phyloP scores from a whole-genome alignment of 1,140 invertebrate species.

The Acromyrmex heyeri region DNA sequence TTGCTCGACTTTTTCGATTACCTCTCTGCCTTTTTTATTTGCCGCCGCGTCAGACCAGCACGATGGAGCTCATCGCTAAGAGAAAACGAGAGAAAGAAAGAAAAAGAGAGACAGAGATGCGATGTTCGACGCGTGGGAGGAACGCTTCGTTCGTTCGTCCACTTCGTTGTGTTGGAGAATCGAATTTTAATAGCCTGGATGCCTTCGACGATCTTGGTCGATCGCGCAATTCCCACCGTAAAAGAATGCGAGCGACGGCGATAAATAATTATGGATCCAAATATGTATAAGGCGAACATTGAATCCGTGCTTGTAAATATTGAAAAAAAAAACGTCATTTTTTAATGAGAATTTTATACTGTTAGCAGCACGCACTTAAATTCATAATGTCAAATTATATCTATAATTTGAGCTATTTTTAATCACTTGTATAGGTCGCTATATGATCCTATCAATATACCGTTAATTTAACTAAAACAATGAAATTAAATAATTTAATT shows the following conservation, averaged over 20 bases:
- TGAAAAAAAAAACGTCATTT: background rate
- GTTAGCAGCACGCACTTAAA: background rate
- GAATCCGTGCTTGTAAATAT: background rate
- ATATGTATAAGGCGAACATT: background rate
- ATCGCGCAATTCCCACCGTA: constrained; percentile 6
- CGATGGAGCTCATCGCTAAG: constrained; percentile 18
- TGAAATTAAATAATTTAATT: too few relatives aligned
- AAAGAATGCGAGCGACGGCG: constrained; percentile 1
- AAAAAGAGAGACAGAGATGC: background rate
- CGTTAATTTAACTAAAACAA: too few relatives aligned
- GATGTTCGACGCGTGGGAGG: constrained; percentile 68
- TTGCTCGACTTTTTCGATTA: constrained; percentile 77
- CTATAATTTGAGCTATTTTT: too few relatives aligned
- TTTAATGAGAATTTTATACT: background rate
- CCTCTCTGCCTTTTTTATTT: constrained; percentile 57
- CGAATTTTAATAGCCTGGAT: constrained; percentile 71
- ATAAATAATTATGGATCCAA: background rate
- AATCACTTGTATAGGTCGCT: too few relatives aligned
- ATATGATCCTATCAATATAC: too few relatives aligned
- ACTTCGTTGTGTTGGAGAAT: constrained; percentile 45
- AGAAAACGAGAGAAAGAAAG: background rate
- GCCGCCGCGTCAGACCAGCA: constrained; percentile 4
- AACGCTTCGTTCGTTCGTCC: constrained; percentile 45
- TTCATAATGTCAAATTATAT: too few relatives aligned
- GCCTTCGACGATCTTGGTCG: constrained; percentile 10